Evolutionary conservation across 2,797 vertebrate genomes (phyloP).

Genomic region (Lates japonicus): DNA sequence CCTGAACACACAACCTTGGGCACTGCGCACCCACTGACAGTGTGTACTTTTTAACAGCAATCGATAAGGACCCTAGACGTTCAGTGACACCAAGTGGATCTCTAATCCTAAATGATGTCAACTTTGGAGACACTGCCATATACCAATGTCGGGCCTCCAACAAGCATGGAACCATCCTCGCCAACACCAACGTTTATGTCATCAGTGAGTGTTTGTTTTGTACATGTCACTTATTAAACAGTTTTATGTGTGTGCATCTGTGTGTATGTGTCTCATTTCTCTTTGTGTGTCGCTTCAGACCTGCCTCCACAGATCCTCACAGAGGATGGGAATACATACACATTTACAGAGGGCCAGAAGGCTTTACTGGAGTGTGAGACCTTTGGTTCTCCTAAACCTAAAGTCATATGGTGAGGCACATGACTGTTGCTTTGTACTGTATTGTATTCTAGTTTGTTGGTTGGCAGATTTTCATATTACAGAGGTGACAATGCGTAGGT

Average conservation of each 20-base stretch:
- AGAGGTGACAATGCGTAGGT: conserved; percentile 40
- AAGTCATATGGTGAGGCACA: conserved; percentile 88
- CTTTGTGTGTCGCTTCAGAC: conserved; percentile 80
- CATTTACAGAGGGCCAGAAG: conserved; percentile 85
- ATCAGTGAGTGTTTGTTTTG: conserved; percentile 83
- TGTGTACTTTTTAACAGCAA: conserved; percentile 70
- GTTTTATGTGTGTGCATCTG: not conserved
- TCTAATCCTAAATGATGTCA: conserved; percentile 85
- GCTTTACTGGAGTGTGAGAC: conserved; percentile 88
- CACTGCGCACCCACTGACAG: conserved; percentile 10
- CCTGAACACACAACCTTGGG: not conserved
- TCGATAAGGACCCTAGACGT: conserved; percentile 78
- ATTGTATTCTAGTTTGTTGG: not conserved
- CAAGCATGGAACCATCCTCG: conserved; percentile 88
- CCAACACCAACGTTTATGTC: conserved; percentile 90
- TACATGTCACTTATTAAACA: not conserved
- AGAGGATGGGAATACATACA: conserved; percentile 81
- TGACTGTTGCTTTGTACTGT: not conserved
- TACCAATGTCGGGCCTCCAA: conserved; percentile 92
- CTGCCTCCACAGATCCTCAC: conserved; percentile 91
- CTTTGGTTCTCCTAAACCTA: conserved; percentile 93
- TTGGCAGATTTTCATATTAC: conserved; percentile 29
- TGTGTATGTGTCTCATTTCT: conserved; percentile 28
- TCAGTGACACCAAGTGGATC: conserved; percentile 77
- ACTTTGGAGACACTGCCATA: conserved; percentile 89